These are phyloP conservation scores for Polia nebulosa DNA, from an alignment of 2,888 invertebrate genomes.

Conservation along the genomic window DNA sequence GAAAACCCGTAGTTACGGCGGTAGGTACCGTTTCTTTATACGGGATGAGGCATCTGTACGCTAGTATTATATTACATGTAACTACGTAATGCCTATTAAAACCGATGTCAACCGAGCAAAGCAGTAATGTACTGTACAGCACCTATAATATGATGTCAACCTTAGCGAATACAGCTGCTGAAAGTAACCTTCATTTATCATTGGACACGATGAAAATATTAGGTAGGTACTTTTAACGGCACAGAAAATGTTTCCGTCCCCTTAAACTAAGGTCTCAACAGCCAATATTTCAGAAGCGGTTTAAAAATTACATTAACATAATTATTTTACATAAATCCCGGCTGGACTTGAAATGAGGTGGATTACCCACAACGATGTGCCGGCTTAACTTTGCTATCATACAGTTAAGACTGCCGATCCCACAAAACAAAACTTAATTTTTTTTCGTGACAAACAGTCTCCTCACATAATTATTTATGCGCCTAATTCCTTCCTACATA, in stretches of 20 bases:
- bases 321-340: constrained; percentile 35
- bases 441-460: not conserved
- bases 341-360: not conserved
- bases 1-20: no score
- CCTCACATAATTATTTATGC: not conserved
- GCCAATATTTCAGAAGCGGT: constrained; percentile 19
- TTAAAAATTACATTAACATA: constrained; percentile 33
- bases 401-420: not conserved
- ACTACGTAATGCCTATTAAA: no score
- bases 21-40: no score
- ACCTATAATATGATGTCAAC: no score
- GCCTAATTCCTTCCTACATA: not conserved
- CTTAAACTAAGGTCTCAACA: not conserved
- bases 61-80: no score
- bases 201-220: not conserved
- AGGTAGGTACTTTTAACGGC: not conserved
- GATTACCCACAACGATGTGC: no score
- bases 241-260: constrained; percentile 3
- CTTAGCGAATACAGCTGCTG: no score
- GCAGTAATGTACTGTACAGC: no score
- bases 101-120: no score
- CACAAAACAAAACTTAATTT: not conserved
- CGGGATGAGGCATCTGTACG: no score
- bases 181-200: not conserved
- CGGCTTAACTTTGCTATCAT: not conserved